Conservation (phyloP, 2,888 invertebrate genomes). For the Cephus pygmeus region DNA sequence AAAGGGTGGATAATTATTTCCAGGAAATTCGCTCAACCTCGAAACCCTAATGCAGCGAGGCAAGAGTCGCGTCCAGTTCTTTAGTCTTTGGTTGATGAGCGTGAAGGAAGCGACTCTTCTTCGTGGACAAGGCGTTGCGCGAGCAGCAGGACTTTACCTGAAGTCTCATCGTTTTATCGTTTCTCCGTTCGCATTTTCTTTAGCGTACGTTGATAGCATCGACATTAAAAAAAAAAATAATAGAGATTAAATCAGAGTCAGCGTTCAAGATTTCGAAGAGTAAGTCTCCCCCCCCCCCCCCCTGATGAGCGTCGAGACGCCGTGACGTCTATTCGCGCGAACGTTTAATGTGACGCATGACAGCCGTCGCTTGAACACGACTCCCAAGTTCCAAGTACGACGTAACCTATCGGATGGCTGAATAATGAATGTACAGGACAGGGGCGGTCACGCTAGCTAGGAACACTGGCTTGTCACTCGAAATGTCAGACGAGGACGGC, state of each 20-base stretch:
- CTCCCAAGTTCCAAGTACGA: slow-evolving; percentile 51
- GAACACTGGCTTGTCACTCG: slow-evolving; percentile 63
- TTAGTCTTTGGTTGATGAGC: neutral
- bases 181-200: neutral
- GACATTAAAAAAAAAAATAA: neutral
- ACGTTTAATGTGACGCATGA: slow-evolving; percentile 53
- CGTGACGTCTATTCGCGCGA: slow-evolving; percentile 43
- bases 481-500: slow-evolving; percentile 58
- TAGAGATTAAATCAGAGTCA: neutral
- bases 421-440: slow-evolving; percentile 62
- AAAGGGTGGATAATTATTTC: slow-evolving; percentile 7
- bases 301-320: neutral
- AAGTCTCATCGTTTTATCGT: neutral
- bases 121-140: neutral
- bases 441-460: slow-evolving; percentile 59
- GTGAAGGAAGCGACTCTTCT: neutral
- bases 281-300: neutral
- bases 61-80: neutral
- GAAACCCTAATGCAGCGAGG: neutral
- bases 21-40: neutral
- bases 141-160: neutral
- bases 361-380: slow-evolving; percentile 37
- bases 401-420: slow-evolving; percentile 57
- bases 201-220: neutral
- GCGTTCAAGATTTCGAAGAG: neutral